Evolutionary conservation across 2,888 invertebrate genomes (phyloP), one percentile per base, ranked within the genome.

Genomic region (Xylocampa areola): DNA sequence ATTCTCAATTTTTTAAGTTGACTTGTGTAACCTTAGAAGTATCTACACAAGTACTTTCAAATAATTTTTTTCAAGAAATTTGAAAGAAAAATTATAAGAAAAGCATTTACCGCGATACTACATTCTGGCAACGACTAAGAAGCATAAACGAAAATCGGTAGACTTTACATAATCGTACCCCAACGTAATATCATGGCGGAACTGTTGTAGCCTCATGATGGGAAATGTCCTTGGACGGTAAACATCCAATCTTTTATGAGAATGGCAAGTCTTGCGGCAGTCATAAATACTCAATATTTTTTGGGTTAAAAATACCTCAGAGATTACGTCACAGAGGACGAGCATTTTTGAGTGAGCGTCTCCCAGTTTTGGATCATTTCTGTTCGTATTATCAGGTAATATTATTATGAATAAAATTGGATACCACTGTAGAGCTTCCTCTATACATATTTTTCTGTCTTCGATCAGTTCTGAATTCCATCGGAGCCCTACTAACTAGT

Each of bases 141-240:
- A 35, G 23, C 17, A 11, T 33, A 13, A 14, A 33, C 21, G 25
- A 47, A 53, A 44, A 53, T 57, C 27, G 6, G 27, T 30, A 25
- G 13, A 50, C 17, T 53, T 57, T 43, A 13, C 57, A 51, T 50
- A 68, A 62, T 39, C 23, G 25, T 14, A 27, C 49, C 55, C 37
- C 16, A 40, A 60, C 23, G 51, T 45, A 48, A 57, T 52, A 52
- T 37, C 8, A 16, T 35, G 44, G 16, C 11, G 23, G 14, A 49
- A 37, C 40, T 8, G 21, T 29, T 41, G n/a, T 32, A n/a, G 11
- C 29, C 33, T 33, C 2, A 30, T 37, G 5, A 13, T 32, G 27
- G n/a, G 8, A 37, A 19, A 25, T 33, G 32, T 37, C 11, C 44
- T 39, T 10, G 10, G 11, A 35, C 41, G 14, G 1, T 5, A 13